Percentiles rank a stretch among this genome's conserved stretches.
Evolutionary conservation across 2,797 vertebrate species (phyloP).

Genomic region (Poecilia wingei): DNA sequence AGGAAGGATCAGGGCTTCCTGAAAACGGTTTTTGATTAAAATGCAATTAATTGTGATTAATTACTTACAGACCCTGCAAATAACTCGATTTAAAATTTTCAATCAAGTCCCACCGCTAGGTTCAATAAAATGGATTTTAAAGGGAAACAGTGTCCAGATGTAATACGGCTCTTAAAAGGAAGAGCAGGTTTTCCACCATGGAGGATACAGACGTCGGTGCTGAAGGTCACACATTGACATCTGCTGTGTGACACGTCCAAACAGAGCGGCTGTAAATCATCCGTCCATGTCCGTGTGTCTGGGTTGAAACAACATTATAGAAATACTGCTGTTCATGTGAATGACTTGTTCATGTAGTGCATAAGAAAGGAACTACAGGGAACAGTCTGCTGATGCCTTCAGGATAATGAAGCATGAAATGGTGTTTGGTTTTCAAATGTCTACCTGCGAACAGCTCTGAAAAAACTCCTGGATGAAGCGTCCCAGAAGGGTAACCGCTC

Average conservation of each 20-base stretch:
- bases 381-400: constrained; percentile 1
- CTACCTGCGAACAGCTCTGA: neutral
- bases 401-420: constrained; percentile 7
- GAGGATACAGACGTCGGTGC: neutral
- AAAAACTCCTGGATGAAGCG: neutral
- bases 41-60: too few relatives aligned
- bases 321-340: neutral
- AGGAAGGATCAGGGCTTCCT: too few relatives aligned
- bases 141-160: neutral
- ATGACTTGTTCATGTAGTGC: neutral
- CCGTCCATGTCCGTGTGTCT: neutral
- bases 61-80: too few relatives aligned
- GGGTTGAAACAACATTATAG: neutral
- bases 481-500: neutral
- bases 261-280: neutral
- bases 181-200: neutral
- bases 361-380: neutral
- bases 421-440: constrained; percentile 4
- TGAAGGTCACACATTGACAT: neutral
- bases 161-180: neutral
- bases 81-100: too few relatives aligned
- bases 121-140: neutral
- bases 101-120: too few relatives aligned
- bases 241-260: neutral
- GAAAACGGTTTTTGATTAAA: too few relatives aligned